Evolutionary conservation across 2,888 invertebrate species (phyloP), one percentile per base, ranked within the genome.

Genomic region (Parochlus steinenii): DNA sequence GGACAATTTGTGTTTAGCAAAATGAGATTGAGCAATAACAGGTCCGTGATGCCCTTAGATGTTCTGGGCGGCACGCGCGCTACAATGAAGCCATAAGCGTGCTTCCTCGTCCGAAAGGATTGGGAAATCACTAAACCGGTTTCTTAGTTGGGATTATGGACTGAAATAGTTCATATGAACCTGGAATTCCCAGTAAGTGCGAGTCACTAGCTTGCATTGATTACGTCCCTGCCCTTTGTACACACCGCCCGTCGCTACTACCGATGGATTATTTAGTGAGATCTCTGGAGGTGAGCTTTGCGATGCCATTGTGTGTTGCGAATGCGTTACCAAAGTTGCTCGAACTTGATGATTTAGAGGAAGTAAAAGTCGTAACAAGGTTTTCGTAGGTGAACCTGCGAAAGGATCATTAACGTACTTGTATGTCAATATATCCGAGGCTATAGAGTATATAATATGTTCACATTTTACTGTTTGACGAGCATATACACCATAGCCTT

Each of bases 201-300:
- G 64, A 66, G 68, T 70, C n/a, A n/a, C n/a, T n/a, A n/a, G n/a
- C n/a, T n/a, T n/a, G n/a, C n/a, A n/a, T n/a, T n/a, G n/a, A n/a
- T n/a, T n/a, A n/a, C n/a, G n/a, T n/a, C n/a, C n/a, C 69, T 71
- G 66, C 67, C 64, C 64, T 71, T 70, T 70, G 69, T 71, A 67
- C 69, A 71, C 67, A 70, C 69, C 68, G 67, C 69, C n/a, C 69
- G 70, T 71, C 70, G 70, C 69, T 71, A 67, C 69, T 68, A 69
- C 69, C 66, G 70, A 70, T 67, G 68, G 66, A 65, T 66, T 65
- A 61, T 64, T 66, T 65, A 65, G 67, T 65, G 67, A 68, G 67
- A 63, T 59, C 63, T 62, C 62, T 58, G 61, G 62, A 60, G 56
- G 54, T 58, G 26, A 29, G n/a, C 29, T 65, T 67, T 66, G 66